A percentile compares a stretch with the other conserved stretches of the same genome.
Evolutionary conservation across 2,888 invertebrate species (phyloP).

Genomic region (Athalia circularis): DNA sequence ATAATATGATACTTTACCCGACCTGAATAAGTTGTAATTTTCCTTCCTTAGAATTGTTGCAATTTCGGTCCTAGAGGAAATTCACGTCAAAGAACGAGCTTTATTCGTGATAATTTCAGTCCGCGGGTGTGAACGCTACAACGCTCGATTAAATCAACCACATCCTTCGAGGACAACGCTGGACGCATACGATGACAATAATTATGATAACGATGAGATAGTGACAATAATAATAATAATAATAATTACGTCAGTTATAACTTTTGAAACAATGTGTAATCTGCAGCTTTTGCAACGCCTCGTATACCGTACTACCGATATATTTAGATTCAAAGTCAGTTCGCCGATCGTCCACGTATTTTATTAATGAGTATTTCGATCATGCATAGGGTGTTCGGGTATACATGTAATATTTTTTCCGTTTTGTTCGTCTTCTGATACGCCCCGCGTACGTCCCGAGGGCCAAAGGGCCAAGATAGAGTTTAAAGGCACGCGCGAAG

Average conservation of each 20-base stretch:
- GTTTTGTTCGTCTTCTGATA: neutral
- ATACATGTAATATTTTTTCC: no score
- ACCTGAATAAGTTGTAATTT: no score
- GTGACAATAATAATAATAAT: no score
- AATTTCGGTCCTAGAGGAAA: no score
- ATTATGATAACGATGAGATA: no score
- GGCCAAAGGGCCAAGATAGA: conserved; percentile 3
- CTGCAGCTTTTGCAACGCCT: no score
- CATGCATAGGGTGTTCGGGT: neutral
- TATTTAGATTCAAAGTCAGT: conserved; percentile 23
- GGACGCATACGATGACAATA: no score
- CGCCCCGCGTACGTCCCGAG: neutral
- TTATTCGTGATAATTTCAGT: no score
- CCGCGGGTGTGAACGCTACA: neutral
- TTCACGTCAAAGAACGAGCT: neutral
- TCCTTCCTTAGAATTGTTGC: no score
- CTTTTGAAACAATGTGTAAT: neutral
- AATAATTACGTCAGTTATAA: no score
- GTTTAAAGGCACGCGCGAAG: conserved; percentile 29
- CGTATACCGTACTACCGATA: neutral
- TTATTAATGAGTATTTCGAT: neutral
- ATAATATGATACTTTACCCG: no score
- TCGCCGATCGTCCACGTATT: neutral
- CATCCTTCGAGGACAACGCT: conserved; percentile 5
- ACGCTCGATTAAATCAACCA: neutral